A percentile compares a stretch with the other conserved stretches of the same genome.
These are phyloP conservation scores for Scolopax mira DNA, from an alignment of 2,113 vertebrate genomes.

Conservation along the genomic window DNA sequence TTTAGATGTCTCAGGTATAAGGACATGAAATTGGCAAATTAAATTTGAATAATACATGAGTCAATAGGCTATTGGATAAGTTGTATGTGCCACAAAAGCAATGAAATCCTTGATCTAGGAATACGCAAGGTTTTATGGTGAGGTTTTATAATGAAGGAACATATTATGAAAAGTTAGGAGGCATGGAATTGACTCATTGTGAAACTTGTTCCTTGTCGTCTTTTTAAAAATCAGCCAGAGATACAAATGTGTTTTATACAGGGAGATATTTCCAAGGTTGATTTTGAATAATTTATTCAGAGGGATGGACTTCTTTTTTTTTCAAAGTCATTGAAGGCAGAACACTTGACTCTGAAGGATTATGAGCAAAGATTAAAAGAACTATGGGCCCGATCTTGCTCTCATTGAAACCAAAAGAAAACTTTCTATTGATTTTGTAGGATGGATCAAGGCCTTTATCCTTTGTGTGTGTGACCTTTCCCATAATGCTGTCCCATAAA, in stretches of 20 bases:
- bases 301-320: not conserved
- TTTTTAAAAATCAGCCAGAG: not conserved
- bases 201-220: not conserved
- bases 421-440: not conserved
- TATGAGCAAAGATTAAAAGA: not conserved
- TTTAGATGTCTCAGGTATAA: not conserved
- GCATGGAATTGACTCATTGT: not conserved
- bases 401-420: not conserved
- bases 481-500: not conserved
- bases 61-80: not conserved
- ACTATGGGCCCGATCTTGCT: not conserved
- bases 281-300: slow-evolving; percentile 38
- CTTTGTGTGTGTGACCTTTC: not conserved
- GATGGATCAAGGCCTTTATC: not conserved
- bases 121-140: not conserved
- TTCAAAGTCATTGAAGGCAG: slow-evolving; percentile 6
- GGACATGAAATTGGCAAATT: not conserved
- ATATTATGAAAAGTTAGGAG: not conserved
- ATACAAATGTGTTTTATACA: not conserved
- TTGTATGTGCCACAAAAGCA: not conserved
- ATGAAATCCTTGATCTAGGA: not conserved
- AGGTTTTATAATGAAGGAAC: not conserved
- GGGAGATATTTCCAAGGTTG: slow-evolving; percentile 26
- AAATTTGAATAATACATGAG: accelerated
- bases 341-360: slow-evolving; percentile 3